phyloP scores from a whole-genome alignment of 2,113 vertebrate species.

The Elgaria multicarinata region DNA sequence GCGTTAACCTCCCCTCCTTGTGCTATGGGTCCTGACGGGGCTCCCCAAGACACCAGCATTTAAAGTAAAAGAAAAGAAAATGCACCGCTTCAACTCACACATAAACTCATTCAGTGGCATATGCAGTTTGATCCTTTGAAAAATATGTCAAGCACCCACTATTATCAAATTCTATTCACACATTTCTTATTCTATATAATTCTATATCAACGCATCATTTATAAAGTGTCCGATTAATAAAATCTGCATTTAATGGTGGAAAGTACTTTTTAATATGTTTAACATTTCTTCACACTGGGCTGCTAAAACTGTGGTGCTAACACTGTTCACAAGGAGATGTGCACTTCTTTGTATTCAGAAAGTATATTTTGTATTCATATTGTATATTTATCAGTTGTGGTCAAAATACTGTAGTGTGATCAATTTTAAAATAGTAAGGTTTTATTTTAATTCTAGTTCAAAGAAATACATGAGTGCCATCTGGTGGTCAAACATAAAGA shows the following conservation, averaged over 20 bases:
- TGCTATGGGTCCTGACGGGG: too few species aligned
- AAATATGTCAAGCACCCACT: background rate
- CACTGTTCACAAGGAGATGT: background rate
- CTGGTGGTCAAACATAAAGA: background rate
- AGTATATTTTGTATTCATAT: too few species aligned
- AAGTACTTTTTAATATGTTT: background rate
- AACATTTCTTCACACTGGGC: background rate
- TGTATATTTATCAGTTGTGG: background rate
- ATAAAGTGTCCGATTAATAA: background rate
- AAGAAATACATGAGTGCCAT: slow-evolving; percentile 9
- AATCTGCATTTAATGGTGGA: background rate
- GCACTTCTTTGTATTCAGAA: background rate
- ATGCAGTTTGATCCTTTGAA: background rate
- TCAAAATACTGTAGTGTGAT: background rate
- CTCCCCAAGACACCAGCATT: too few species aligned
- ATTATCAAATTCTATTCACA: background rate
- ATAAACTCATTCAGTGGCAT: too few species aligned
- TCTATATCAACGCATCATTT: background rate
- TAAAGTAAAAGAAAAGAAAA: too few species aligned
- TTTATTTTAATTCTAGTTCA: background rate
- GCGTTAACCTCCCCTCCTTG: too few species aligned
- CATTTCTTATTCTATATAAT: background rate
- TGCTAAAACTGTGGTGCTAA: background rate
- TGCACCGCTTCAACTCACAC: too few species aligned
- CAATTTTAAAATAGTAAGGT: background rate